Evolutionary conservation across 2,797 vertebrate genomes (phyloP), one percentile per base, ranked within the genome.

Genomic region (Odontamblyopus rebecca): DNA sequence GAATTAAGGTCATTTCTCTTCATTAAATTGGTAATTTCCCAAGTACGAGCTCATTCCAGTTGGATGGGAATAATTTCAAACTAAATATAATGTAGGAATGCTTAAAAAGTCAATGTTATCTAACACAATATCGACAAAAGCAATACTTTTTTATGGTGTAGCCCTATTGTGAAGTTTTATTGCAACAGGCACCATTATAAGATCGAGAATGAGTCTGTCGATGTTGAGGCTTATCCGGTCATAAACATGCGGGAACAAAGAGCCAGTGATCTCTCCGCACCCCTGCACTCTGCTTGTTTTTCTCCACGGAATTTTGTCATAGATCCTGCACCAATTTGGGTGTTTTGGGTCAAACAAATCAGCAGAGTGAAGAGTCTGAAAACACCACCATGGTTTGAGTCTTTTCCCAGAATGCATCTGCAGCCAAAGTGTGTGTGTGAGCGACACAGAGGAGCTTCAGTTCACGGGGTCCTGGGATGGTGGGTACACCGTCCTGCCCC

Each of bases 391-490:
- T n/a, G 76, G 83, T 88, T 85, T 89, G 78, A 81, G 79, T 56
- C 48, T 75, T 82, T 87, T 86, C 86, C 86, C 79, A 82, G 78
- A 65, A 74, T 23, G 50, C 68, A 48, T 64, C 65, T 73, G 32
- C 70, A 77, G 85, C 84, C 86, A 88, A 63, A 87, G 71, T 79
- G 68, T 85, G 68, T 77, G 69, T 77, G 70, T 77, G 78, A 60
- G 69, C 56, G 74, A 88, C 86, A 93, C 87, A 90, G 88, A 86
- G 89, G 87, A 86, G 90, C 87, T 73, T 85, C 82, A 83, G 85
- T 93, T 93, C 89, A 92, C 75, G 35, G 82, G 30, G 81, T 38
- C 74, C 79, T 69, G 68, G 69, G 71, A 81, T 66, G 82, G 80
- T 84, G 73, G 81, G 79, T 79, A 85, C 83, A 84, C 77, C 74